phyloP scores from a whole-genome alignment of 2,113 vertebrate genomes.

The Limnothrissa miodon region DNA sequence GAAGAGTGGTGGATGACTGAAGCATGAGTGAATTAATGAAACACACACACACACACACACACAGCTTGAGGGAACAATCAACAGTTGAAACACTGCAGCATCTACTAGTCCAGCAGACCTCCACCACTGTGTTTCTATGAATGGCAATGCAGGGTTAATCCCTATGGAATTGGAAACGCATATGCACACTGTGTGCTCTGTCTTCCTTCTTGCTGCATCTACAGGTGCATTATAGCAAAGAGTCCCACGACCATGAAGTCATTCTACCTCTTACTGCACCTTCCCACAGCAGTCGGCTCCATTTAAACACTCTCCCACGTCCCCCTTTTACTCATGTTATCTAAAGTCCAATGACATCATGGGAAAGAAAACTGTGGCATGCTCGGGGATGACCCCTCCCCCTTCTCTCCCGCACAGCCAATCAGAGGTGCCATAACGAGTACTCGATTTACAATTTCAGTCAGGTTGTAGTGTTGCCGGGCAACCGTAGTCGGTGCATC shows the following conservation, averaged over 20 bases:
- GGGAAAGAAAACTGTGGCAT: slow-evolving; percentile 36
- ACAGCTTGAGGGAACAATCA: no score
- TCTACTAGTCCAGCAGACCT: no score
- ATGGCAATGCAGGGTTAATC: no score
- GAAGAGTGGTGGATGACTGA: no score
- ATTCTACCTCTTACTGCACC: background rate
- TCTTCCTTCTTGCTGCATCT: background rate
- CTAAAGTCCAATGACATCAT: slow-evolving; percentile 45
- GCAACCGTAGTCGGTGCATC: slow-evolving; percentile 71
- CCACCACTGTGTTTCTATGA: background rate
- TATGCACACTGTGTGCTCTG: background rate
- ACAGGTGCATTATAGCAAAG: background rate
- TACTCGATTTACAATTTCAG: slow-evolving; percentile 68
- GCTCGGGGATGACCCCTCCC: slow-evolving; percentile 56
- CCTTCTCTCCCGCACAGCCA: slow-evolving; percentile 42
- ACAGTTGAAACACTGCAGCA: no score
- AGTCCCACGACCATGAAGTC: background rate
- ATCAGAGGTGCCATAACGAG: slow-evolving; percentile 48
- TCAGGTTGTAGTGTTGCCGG: slow-evolving; percentile 72
- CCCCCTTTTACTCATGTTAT: slow-evolving; percentile 48
- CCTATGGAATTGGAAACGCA: no score
- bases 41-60: background rate
- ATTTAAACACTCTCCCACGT: background rate
- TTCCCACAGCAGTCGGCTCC: background rate
- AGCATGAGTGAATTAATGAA: no score